A percentile compares a stretch with the other conserved stretches of the same genome.
These are phyloP conservation scores for Gobiocypris rarus DNA, from an alignment of 2,113 vertebrate species.

Conservation along the genomic window DNA sequence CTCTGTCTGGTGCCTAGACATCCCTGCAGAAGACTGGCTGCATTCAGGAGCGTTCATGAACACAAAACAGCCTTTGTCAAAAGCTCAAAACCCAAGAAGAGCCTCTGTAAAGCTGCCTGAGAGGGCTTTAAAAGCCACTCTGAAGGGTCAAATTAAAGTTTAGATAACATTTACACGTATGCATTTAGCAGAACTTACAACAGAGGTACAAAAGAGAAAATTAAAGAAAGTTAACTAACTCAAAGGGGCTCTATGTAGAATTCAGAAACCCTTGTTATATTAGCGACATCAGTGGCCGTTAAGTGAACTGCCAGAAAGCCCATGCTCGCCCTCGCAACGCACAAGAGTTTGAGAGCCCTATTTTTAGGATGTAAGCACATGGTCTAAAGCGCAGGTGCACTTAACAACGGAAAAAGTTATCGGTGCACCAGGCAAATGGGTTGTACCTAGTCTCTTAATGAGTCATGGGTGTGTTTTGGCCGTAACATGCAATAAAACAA, in stretches of 20 bases:
- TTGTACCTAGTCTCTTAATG: no score
- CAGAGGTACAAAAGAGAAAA: not conserved
- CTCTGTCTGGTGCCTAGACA: not conserved
- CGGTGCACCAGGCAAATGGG: no score
- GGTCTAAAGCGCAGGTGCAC: no score
- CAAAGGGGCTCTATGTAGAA: not conserved
- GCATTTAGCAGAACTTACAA: not conserved
- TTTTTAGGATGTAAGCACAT: no score
- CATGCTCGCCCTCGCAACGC: no score
- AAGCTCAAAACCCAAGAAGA: not conserved
- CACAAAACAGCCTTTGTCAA: slow-evolving; percentile 28
- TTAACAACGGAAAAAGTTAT: no score
- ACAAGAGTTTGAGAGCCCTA: no score
- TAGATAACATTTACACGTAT: not conserved
- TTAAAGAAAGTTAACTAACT: not conserved
- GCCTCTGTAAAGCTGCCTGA: not conserved
- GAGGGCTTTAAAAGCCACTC: not conserved
- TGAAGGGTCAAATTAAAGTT: not conserved
- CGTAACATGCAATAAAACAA: no score
- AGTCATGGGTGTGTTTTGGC: no score
- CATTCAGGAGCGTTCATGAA: not conserved
- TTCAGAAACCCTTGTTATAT: no score
- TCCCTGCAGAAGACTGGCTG: not conserved
- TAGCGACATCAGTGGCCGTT: no score
- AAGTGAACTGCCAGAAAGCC: no score